Evolutionary conservation across 1,140 invertebrate genomes (phyloP), one percentile per base, ranked within the genome.

Genomic region (Psilanteris sp.): DNA sequence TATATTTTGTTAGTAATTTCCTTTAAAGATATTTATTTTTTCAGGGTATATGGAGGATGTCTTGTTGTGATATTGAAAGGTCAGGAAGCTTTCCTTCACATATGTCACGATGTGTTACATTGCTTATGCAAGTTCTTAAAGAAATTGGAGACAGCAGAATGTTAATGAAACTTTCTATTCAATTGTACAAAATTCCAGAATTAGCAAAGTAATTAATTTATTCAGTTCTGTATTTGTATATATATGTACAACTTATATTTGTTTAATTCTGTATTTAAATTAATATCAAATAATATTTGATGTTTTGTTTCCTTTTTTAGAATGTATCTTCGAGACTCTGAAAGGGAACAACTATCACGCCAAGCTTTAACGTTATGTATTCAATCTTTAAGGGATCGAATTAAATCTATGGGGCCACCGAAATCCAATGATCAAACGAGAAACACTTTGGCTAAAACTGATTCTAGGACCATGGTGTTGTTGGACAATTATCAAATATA

Each of bases 41-140:
- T 9, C 66, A 94, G 93, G 96, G 96, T 48, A 93, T 97, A 52
- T 98, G 97, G 97, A 91, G 95, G 64, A 96, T 97, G 81, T 96
- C 96, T 2, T 91, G 93, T 11, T 91, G 91, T 52, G 97, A 99
- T 89, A 94, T 98, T 20, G 97, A 98, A 80, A 90, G 97, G 31
- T 93, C 95, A 1, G 97, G 97, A 7, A 95, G 95, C 81, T 96
- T 99, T 87, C 93, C 95, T 4, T 93, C 94, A 22, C 96, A 98
- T 81, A 96, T 98, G 93, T 95, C 93, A 59, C 91, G 95, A 54
- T 95, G 94, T 73, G 91, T 97, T 2, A 89, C 92, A 3, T 89
- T 97, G 4, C 88, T 97, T 0, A 90, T 97, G 85, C 93, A 97
- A 82, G 91, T 98, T 55, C 85, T 97, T 7, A 91, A 91, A 59